A percentile compares a stretch with the other conserved stretches of the same genome.
Evolutionary conservation across 1,140 invertebrate species (phyloP).

Genomic region (Drusus annulatus): DNA sequence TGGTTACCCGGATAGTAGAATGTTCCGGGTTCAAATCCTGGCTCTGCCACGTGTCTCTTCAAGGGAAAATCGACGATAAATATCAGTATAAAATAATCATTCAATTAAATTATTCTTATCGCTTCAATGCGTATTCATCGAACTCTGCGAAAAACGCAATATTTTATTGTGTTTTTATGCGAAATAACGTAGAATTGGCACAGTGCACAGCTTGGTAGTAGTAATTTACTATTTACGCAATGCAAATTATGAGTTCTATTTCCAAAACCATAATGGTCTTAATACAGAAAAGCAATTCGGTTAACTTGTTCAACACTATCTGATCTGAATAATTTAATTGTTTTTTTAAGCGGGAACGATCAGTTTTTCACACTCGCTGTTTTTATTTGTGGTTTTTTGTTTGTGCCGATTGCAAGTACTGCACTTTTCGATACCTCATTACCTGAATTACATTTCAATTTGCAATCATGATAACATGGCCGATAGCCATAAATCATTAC

Average conservation of each 20-base stretch:
- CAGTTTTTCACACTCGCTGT: background rate
- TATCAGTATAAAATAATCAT: too few relatives aligned
- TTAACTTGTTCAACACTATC: slow-evolving; percentile 31
- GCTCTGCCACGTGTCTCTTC: too few relatives aligned
- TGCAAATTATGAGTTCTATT: slow-evolving; percentile 45
- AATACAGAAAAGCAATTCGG: slow-evolving; percentile 23
- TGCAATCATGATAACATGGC: background rate
- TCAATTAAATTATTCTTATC: too few relatives aligned
- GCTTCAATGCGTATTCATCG: too few relatives aligned
- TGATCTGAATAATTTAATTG: slow-evolving; percentile 25
- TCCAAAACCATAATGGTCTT: slow-evolving; percentile 42
- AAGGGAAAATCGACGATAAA: too few relatives aligned
- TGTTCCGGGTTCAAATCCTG: too few relatives aligned
- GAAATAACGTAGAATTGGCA: too few relatives aligned
- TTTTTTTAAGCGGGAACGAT: slow-evolving; percentile 5
- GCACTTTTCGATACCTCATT: background rate
- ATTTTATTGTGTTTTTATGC: too few relatives aligned
- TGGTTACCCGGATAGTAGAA: too few relatives aligned
- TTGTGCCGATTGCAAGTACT: background rate
- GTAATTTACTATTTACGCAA: slow-evolving; percentile 42
- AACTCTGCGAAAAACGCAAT: too few relatives aligned
- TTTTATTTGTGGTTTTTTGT: slow-evolving; percentile 14
- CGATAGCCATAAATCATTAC: slow-evolving; percentile 10
- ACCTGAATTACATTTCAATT: slow-evolving; percentile 20
- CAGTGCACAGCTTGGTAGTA: too few relatives aligned